A percentile compares a stretch with the other conserved stretches of the same genome.
Conservation (phyloP, 2,888 invertebrate species). For the Nymphalis urticae region DNA sequence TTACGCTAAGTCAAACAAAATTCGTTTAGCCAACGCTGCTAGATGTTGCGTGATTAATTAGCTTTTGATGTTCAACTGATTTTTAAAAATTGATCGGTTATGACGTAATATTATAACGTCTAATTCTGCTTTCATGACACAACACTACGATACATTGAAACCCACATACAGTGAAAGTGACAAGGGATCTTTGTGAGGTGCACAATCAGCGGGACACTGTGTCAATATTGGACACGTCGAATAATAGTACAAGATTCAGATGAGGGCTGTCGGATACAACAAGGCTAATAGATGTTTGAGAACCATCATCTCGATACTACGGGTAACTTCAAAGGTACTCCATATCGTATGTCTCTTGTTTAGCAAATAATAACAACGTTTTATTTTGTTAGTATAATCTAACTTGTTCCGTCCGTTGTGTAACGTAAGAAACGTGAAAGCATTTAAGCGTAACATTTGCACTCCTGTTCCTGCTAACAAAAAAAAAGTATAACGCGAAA, state of each 20-base stretch:
- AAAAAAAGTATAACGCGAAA: constrained; percentile 37
- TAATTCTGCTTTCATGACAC: constrained; percentile 37
- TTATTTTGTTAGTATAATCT: not conserved
- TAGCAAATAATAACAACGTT: not conserved
- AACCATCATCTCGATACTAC: constrained; percentile 59
- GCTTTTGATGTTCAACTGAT: constrained; percentile 45
- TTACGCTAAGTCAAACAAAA: constrained; percentile 76
- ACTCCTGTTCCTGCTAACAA: constrained; percentile 22
- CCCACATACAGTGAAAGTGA: constrained; percentile 59
- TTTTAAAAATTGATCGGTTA: constrained; percentile 33
- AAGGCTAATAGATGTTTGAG: constrained; percentile 61
- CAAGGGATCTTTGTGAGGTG: constrained; percentile 69
- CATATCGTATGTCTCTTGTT: constrained; percentile 18
- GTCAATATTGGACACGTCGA: constrained; percentile 73
- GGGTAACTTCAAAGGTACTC: constrained; percentile 41
- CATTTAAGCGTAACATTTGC: constrained; percentile 25
- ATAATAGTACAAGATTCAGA: constrained; percentile 63
- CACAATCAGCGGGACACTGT: constrained; percentile 67
- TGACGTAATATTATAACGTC: constrained; percentile 5
- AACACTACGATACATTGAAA: constrained; percentile 50
- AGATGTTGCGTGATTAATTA: constrained; percentile 67
- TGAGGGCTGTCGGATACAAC: constrained; percentile 61
- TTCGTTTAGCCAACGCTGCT: constrained; percentile 61
- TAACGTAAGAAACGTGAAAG: constrained; percentile 24
- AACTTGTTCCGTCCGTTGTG: constrained; percentile 2